These are phyloP conservation scores for Phodopus roborovskii DNA, from an alignment of 2,113 vertebrate genomes.

Conservation along the genomic window DNA sequence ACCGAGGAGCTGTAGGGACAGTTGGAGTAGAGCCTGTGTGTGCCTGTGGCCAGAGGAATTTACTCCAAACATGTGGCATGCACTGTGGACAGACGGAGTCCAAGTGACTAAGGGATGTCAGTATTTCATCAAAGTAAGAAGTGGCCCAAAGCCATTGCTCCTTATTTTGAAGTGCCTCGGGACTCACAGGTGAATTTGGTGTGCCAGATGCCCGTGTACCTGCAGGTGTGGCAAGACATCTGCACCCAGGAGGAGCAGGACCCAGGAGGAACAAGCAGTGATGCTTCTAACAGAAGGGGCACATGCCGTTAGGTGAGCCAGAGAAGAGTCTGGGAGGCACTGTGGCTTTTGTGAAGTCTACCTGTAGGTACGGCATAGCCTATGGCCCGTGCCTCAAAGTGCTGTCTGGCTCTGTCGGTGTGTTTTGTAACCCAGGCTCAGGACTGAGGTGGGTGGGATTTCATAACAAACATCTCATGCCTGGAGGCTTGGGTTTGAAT, in stretches of 20 bases:
- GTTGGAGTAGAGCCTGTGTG: accelerated
- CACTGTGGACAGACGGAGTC: accelerated
- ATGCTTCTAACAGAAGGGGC: neutral
- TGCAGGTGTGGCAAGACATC: neutral
- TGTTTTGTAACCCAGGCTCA: neutral
- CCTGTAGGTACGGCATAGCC: no score
- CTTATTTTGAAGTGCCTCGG: neutral
- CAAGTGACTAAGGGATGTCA: accelerated
- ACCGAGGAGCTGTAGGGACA: neutral
- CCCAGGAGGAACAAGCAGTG: no score
- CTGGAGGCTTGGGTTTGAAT: neutral
- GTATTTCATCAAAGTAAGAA: neutral
- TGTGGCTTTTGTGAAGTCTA: neutral
- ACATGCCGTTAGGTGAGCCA: neutral
- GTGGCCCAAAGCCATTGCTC: neutral
- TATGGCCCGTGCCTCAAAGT: neutral
- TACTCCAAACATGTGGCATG: neutral
- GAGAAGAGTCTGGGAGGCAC: neutral
- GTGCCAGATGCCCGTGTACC: accelerated
- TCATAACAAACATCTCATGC: neutral
- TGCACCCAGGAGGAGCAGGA: accelerated
- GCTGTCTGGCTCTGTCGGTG: neutral
- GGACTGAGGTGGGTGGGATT: neutral
- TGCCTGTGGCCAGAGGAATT: neutral
- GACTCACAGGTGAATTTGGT: no score